Conservation (phyloP, 2,113 vertebrate genomes). For the Meles meles region DNA sequence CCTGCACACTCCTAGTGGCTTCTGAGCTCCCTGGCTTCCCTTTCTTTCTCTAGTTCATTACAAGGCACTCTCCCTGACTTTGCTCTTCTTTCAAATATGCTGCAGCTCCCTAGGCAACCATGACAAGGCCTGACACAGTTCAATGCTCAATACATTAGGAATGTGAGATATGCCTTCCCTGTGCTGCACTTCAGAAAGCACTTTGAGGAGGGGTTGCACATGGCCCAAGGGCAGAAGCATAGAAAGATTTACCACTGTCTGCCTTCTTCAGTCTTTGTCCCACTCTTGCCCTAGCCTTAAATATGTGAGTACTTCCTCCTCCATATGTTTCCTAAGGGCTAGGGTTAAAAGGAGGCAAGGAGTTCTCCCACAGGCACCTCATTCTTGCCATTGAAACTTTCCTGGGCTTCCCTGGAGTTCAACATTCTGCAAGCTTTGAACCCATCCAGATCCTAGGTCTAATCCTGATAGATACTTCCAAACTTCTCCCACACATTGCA, state of each 20-base stretch:
- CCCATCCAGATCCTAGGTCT: neutral
- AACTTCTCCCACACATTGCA: neutral
- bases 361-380: no score
- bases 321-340: neutral
- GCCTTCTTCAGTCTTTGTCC: neutral
- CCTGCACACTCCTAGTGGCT: no score
- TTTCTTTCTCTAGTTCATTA: neutral
- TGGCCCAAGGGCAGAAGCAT: neutral
- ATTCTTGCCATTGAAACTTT: neutral
- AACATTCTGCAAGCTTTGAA: neutral
- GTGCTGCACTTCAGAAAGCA: neutral
- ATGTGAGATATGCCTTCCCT: fast-evolving
- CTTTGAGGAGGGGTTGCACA: neutral
- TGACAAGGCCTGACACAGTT: no score
- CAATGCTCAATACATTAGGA: neutral
- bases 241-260: neutral
- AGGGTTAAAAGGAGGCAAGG: neutral
- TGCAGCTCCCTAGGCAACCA: neutral
- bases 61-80: neutral
- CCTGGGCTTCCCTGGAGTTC: neutral
- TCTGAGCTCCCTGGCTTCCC: neutral
- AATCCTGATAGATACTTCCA: neutral
- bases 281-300: neutral
- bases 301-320: neutral
- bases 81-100: neutral